Percentiles rank a stretch among this genome's conserved stretches.
Conservation (phyloP, 2,797 vertebrate species). For the Chiloscyllium punctatum region DNA sequence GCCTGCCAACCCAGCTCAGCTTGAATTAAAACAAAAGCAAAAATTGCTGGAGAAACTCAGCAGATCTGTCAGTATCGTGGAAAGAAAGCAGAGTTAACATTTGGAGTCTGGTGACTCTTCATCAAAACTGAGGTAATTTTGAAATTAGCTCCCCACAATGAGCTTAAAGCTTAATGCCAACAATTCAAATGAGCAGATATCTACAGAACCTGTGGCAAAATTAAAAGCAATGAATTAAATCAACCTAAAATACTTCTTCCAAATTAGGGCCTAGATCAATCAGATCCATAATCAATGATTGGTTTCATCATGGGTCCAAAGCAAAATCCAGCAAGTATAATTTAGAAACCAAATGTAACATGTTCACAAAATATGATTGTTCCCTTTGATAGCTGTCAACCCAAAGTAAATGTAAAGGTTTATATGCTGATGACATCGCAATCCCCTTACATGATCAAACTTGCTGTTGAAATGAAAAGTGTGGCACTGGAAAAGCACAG, state of each 20-base stretch:
- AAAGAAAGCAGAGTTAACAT: no score
- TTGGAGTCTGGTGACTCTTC: no score
- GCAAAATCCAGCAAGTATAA: background rate
- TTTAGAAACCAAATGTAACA: background rate
- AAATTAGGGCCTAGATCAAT: background rate
- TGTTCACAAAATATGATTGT: background rate
- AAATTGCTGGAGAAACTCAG: no score
- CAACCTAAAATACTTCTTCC: background rate
- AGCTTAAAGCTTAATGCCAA: background rate
- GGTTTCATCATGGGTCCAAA: background rate
- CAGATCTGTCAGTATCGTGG: no score
- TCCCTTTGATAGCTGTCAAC: background rate
- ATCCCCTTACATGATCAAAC: background rate
- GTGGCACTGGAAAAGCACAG: no score
- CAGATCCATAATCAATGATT: background rate
- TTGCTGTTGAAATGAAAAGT: no score
- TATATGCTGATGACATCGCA: background rate
- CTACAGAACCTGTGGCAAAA: background rate
- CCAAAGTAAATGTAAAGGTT: background rate
- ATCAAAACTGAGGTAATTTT: background rate
- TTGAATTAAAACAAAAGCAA: background rate
- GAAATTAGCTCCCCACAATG: background rate
- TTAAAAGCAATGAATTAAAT: background rate
- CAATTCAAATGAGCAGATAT: background rate
- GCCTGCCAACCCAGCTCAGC: background rate